These are phyloP conservation scores for Sesia bembeciformis DNA, from an alignment of 2,888 invertebrate genomes.

Conservation along the genomic window DNA sequence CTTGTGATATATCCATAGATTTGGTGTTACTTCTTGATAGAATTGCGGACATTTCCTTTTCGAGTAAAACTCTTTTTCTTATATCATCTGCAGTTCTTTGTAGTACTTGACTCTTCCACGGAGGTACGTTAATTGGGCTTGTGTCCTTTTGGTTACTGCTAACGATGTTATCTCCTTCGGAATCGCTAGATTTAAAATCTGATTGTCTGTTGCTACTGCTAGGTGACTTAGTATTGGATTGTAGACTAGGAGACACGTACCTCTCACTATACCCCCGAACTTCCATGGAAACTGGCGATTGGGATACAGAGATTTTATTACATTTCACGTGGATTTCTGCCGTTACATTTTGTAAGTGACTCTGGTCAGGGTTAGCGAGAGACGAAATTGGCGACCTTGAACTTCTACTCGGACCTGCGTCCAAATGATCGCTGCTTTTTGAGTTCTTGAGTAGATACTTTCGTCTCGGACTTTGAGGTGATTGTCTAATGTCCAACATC, in stretches of 20 bases:
- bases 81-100: slow-evolving; percentile 65
- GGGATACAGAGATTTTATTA: slow-evolving; percentile 49
- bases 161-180: slow-evolving; percentile 27
- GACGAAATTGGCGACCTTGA: slow-evolving; percentile 35
- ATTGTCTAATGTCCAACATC: slow-evolving; percentile 37
- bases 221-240: slow-evolving; percentile 46
- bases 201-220: slow-evolving; percentile 30
- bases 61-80: slow-evolving; percentile 47
- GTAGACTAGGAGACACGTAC: slow-evolving; percentile 45
- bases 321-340: slow-evolving; percentile 65
- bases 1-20: slow-evolving; percentile 61
- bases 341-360: slow-evolving; percentile 47
- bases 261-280: slow-evolving; percentile 40
- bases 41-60: slow-evolving; percentile 54
- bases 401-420: slow-evolving; percentile 46
- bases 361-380: slow-evolving; percentile 24
- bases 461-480: slow-evolving; percentile 42
- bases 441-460: slow-evolving; percentile 49
- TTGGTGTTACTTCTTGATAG: slow-evolving; percentile 37
- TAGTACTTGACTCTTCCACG: slow-evolving; percentile 64
- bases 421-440: slow-evolving; percentile 57
- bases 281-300: slow-evolving; percentile 54
- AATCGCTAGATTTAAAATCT: slow-evolving; percentile 30
- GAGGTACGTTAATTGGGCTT: slow-evolving; percentile 23
- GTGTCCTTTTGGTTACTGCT: slow-evolving; percentile 21